phyloP scores from a whole-genome alignment of 2,888 invertebrate genomes.

The Chironomus riparius region DNA sequence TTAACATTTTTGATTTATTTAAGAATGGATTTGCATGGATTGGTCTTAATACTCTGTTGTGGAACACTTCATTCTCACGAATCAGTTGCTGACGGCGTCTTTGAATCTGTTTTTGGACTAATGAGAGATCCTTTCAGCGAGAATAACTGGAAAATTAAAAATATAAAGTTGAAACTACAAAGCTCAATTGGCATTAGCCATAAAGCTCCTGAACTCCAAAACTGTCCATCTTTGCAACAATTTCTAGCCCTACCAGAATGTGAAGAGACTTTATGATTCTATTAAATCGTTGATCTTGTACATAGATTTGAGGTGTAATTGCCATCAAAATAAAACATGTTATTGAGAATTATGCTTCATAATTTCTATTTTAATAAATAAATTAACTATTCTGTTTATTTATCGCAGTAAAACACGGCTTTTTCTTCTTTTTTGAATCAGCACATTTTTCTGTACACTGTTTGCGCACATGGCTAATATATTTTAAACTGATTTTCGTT shows the following conservation, averaged over 20 bases:
- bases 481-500: too few relatives aligned
- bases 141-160: slow-evolving; percentile 62
- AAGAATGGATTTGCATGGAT: slow-evolving; percentile 51
- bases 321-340: neutral
- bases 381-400: too few relatives aligned
- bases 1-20: neutral
- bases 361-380: too few relatives aligned
- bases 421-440: too few relatives aligned
- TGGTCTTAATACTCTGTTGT: slow-evolving; percentile 51
- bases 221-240: neutral
- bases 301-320: neutral
- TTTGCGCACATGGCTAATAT: too few relatives aligned
- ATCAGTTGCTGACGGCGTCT: slow-evolving; percentile 48
- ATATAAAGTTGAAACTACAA: slow-evolving; percentile 44
- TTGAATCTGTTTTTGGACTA: slow-evolving; percentile 56
- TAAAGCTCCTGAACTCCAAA: slow-evolving; percentile 4
- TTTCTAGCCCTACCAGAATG: slow-evolving; percentile 12
- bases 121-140: slow-evolving; percentile 51
- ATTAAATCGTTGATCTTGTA: neutral
- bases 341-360: neutral
- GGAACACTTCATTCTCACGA: slow-evolving; percentile 51
- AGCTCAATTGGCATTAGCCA: slow-evolving; percentile 31
- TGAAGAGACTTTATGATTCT: slow-evolving; percentile 13
- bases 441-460: too few relatives aligned
- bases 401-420: too few relatives aligned